A percentile compares a stretch with the other conserved stretches of the same genome.
Conservation (phyloP, 1,140 invertebrate species). For the Hyles euphorbiae region DNA sequence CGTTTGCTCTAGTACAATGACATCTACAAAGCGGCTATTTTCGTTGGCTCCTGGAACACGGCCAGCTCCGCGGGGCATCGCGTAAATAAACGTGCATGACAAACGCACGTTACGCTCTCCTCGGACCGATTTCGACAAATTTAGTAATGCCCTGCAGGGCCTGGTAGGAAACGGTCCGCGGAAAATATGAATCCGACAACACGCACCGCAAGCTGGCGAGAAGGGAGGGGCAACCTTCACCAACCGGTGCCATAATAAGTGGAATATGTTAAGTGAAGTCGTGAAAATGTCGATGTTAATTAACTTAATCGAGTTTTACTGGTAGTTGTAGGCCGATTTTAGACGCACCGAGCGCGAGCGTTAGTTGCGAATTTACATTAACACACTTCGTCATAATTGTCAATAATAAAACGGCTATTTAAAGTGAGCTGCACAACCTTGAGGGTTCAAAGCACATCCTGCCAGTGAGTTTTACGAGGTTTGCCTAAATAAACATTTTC, state of each 20-base stretch:
- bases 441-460: constrained; percentile 67
- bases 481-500: constrained; percentile 67
- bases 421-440: constrained; percentile 57
- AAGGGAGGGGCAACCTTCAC: constrained; percentile 8
- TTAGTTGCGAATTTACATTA: constrained; percentile 3
- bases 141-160: constrained; percentile 31
- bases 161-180: constrained; percentile 15
- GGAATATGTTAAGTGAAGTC: constrained; percentile 6
- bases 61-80: constrained; percentile 53
- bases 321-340: background rate
- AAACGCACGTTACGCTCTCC: constrained; percentile 37
- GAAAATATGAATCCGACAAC: constrained; percentile 15
- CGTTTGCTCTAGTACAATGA: constrained; percentile 62
- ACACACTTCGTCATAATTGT: constrained; percentile 18
- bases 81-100: constrained; percentile 65
- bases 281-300: constrained; percentile 9
- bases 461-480: constrained; percentile 57
- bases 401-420: constrained; percentile 37
- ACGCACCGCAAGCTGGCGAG: constrained; percentile 4
- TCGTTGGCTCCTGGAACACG: constrained; percentile 52
- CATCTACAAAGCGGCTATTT: constrained; percentile 66
- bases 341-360: background rate
- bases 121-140: constrained; percentile 39
- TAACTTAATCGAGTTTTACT: constrained; percentile 3
- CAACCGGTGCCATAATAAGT: constrained; percentile 2